Percentiles rank a stretch among this genome's conserved stretches.
Evolutionary conservation across 2,113 vertebrate genomes (phyloP).

Genomic region (Choloepus hoffmanni): DNA sequence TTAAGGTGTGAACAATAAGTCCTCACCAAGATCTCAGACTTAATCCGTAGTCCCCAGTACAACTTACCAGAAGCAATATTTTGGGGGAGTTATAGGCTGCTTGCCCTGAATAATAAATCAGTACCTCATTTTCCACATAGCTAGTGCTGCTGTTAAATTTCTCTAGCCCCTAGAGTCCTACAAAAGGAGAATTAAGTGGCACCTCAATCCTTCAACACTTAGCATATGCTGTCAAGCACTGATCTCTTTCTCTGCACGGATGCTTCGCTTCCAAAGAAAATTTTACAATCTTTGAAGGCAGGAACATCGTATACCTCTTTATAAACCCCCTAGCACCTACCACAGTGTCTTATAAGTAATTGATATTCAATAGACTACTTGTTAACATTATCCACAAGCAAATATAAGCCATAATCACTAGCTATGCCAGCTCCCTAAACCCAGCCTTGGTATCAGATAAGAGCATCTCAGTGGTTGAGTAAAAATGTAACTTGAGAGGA

Average conservation of each 20-base stretch:
- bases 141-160: neutral
- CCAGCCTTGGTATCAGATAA: slow-evolving; percentile 13
- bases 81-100: neutral
- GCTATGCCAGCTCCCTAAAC: neutral
- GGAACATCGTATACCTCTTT: neutral
- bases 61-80: neutral
- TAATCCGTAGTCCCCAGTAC: neutral
- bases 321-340: neutral
- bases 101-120: neutral
- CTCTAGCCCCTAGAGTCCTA: neutral
- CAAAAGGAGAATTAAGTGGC: neutral
- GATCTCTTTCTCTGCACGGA: neutral
- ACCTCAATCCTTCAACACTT: neutral
- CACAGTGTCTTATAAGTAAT: neutral
- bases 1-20: neutral
- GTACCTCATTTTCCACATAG: neutral
- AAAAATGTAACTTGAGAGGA: slow-evolving; percentile 68
- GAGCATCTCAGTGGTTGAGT: neutral
- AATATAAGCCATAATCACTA: neutral
- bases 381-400: neutral
- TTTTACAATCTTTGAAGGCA: neutral
- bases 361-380: neutral
- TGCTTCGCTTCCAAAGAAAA: neutral
- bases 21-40: neutral
- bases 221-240: neutral